Conservation (phyloP, 2,113 vertebrate species). For the Bos javanicus region DNA sequence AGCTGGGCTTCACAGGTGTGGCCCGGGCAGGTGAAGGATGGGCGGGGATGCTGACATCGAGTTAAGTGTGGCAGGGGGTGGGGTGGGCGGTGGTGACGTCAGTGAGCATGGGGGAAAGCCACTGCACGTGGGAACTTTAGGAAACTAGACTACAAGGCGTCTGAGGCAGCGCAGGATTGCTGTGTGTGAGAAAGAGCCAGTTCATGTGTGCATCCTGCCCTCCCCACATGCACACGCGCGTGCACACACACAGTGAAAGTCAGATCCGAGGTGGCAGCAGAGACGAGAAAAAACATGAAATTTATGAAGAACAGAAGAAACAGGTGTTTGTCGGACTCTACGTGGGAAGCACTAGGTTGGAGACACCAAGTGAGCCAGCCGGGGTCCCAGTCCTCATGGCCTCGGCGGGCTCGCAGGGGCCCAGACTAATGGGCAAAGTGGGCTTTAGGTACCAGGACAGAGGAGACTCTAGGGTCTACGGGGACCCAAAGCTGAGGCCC, state of each 20-base stretch:
- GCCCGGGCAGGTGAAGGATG: neutral
- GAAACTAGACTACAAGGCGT: neutral
- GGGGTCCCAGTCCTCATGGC: fast-evolving
- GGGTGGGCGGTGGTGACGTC: too few species aligned
- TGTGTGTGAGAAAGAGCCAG: neutral
- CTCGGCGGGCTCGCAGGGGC: fast-evolving
- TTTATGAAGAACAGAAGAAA: neutral
- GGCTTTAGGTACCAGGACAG: neutral
- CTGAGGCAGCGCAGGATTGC: neutral
- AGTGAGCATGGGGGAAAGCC: neutral
- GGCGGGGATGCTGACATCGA: fast-evolving
- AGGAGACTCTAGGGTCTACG: neutral
- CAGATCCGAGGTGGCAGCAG: neutral
- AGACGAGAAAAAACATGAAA: neutral
- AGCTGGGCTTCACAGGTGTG: neutral
- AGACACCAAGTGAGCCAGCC: neutral
- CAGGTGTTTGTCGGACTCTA: neutral
- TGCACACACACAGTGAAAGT: neutral
- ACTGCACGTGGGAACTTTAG: neutral
- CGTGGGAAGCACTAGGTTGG: neutral
- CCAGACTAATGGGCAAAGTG: fast-evolving
- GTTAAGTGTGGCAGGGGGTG: neutral
- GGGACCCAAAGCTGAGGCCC: neutral
- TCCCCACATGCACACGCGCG: fast-evolving
- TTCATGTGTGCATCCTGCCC: fast-evolving